These are phyloP conservation scores for Carpatolechia fugitivella DNA, from an alignment of 2,888 invertebrate species.

Conservation along the genomic window DNA sequence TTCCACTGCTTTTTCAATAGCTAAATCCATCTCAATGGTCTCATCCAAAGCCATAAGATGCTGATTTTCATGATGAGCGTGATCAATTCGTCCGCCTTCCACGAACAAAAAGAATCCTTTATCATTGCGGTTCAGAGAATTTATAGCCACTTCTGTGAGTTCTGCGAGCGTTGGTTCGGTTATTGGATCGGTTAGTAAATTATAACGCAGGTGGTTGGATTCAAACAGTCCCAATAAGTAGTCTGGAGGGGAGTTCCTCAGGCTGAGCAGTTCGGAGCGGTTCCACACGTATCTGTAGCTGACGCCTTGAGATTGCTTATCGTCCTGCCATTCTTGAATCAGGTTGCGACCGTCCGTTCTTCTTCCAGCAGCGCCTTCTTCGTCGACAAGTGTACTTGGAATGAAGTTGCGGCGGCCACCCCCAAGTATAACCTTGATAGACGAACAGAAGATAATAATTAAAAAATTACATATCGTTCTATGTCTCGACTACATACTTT, in stretches of 20 bases:
- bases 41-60: constrained; percentile 83
- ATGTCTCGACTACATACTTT: too few species aligned
- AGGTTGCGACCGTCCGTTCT: constrained; percentile 81
- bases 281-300: constrained; percentile 78
- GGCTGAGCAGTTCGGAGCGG: constrained; percentile 72
- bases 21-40: constrained; percentile 81
- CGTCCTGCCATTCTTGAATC: constrained; percentile 82
- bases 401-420: constrained; percentile 85
- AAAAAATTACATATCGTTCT: too few species aligned
- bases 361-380: constrained; percentile 63
- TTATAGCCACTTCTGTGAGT: constrained; percentile 81
- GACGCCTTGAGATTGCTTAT: constrained; percentile 54
- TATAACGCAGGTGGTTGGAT: constrained; percentile 82
- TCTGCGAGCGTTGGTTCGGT: constrained; percentile 70
- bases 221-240: constrained; percentile 82
- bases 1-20: constrained; percentile 38
- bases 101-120: constrained; percentile 90
- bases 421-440: constrained; percentile 81
- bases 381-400: constrained; percentile 74
- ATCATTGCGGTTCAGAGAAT: constrained; percentile 80
- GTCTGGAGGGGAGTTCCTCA: constrained; percentile 40
- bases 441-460: constrained; percentile 9
- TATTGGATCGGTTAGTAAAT: constrained; percentile 72
- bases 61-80: constrained; percentile 82
- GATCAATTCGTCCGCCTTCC: constrained; percentile 83